These are phyloP conservation scores for Parapristionchus giblindavisi DNA, from an alignment of 2,888 invertebrate species.

Conservation along the genomic window DNA sequence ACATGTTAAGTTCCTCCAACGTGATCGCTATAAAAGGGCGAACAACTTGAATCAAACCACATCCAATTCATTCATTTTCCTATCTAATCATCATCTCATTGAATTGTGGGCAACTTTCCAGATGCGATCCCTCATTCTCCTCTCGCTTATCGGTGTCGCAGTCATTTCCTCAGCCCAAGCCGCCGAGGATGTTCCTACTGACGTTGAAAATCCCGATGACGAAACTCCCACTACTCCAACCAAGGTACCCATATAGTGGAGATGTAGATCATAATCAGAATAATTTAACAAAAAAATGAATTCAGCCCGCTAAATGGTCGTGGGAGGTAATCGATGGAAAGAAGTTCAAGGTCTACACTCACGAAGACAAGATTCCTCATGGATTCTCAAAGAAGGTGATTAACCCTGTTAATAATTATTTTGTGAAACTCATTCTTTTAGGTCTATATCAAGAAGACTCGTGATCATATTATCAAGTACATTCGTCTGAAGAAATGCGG, in stretches of 20 bases:
- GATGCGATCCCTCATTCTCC: slow-evolving; percentile 28
- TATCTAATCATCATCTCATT: no score
- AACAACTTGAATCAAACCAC: no score
- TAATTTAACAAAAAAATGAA: neutral
- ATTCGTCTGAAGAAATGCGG: slow-evolving; percentile 37
- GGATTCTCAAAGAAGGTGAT: slow-evolving; percentile 35
- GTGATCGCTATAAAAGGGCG: no score
- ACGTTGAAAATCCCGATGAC: neutral
- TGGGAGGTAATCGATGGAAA: slow-evolving; percentile 36
- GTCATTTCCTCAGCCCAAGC: neutral
- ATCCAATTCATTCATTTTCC: no score
- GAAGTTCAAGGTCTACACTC: slow-evolving; percentile 37
- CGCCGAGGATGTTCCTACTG: neutral
- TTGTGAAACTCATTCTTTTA: neutral
- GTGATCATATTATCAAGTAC: slow-evolving; percentile 37
- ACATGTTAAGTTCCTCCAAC: no score
- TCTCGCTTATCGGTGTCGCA: slow-evolving; percentile 15
- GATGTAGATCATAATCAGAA: neutral
- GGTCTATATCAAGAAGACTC: slow-evolving; percentile 36
- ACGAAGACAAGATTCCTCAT: slow-evolving; percentile 31
- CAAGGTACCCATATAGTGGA: slow-evolving; percentile 4
- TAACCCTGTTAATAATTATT: neutral
- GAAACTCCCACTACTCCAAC: neutral
- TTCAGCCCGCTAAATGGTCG: slow-evolving; percentile 22
- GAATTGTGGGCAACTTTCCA: no score